phyloP scores from a whole-genome alignment of 2,797 vertebrate genomes.

The Enteromius argenteus region DNA sequence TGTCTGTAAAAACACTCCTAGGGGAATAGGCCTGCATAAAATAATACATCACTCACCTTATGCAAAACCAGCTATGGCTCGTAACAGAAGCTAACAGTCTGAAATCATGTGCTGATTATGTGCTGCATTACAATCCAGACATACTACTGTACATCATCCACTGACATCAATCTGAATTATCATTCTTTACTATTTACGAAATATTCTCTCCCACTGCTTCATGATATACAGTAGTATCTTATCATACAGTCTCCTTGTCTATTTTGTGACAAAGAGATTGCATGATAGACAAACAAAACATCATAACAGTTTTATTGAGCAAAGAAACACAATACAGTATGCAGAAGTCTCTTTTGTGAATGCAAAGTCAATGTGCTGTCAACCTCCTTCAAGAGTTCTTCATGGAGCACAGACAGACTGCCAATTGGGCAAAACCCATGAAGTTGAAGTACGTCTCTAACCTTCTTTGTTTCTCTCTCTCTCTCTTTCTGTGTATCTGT shows the following conservation, averaged over 20 bases:
- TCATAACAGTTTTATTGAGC: slow-evolving; percentile 19
- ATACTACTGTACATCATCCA: background rate
- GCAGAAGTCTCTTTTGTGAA: slow-evolving; percentile 8
- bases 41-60: slow-evolving; percentile 17
- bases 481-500: slow-evolving; percentile 11
- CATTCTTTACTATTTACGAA: background rate
- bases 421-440: slow-evolving; percentile 19
- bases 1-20: background rate
- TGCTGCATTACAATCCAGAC: background rate
- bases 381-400: slow-evolving; percentile 7
- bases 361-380: slow-evolving; percentile 12
- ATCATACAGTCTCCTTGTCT: background rate
- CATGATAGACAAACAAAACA: slow-evolving; percentile 7
- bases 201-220: background rate
- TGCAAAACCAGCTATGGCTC: slow-evolving; percentile 13
- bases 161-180: background rate
- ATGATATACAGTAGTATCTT: background rate
- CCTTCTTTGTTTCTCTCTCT: slow-evolving; percentile 4
- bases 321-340: slow-evolving; percentile 6
- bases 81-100: background rate
- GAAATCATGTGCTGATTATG: background rate
- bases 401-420: slow-evolving; percentile 31
- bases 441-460: slow-evolving; percentile 8
- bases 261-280: background rate
- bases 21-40: background rate